Base-by-base conservation (phyloP, 2,888 invertebrate species). In the Temnothorax unifasciatus region DNA sequence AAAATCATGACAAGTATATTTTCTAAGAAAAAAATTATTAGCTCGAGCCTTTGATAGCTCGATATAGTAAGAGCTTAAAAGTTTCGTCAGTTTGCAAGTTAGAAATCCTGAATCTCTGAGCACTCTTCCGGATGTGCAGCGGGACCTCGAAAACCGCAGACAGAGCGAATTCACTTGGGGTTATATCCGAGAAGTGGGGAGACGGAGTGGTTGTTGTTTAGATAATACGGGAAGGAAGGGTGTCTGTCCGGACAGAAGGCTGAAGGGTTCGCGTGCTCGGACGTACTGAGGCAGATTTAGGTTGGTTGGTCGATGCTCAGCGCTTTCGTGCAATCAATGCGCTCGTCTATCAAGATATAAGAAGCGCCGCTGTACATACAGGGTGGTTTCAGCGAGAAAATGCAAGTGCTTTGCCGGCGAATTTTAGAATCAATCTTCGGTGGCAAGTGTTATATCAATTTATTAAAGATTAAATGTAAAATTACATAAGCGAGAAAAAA, bases 201-300 rank as follows among this genome's bases (percentile, higher is more conserved):
- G 18, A 86, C 41, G 1, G 74, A 29, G n/a, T 47, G 18, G 54
- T 77, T 77, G 86, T 85, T 92, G 89, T 91, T 90, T 89, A 88
- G 90, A 92, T 91, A 92, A 90, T 88, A 84, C 84, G 34, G 64
- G 85, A 86, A 88, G 84, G 74, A 83, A 79, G 86, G 66, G 84
- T 84, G 84, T 82, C 74, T 82, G 85, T 85, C 68, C 82, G 71
- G 82, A 69, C 71, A 52, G 66, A 83, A 76, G 54, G 87, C 81
- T 84, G 86, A 87, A 89, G 88, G 87, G 85, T 88, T 88, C 76
- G 91, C 90, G 91, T 92, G 92, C 83, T 86, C 75, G 47, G 84
- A 86, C 84, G 89, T 88, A 91, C 86, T 92, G 86, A 93, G 85
- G 88, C 86, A 91, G 88, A 92, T 92, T 92, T 92, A 91, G 92